Percentiles rank a stretch among this genome's conserved stretches.
phyloP scores from a whole-genome alignment of 2,888 invertebrate genomes.

The Dasypogon diadema region DNA sequence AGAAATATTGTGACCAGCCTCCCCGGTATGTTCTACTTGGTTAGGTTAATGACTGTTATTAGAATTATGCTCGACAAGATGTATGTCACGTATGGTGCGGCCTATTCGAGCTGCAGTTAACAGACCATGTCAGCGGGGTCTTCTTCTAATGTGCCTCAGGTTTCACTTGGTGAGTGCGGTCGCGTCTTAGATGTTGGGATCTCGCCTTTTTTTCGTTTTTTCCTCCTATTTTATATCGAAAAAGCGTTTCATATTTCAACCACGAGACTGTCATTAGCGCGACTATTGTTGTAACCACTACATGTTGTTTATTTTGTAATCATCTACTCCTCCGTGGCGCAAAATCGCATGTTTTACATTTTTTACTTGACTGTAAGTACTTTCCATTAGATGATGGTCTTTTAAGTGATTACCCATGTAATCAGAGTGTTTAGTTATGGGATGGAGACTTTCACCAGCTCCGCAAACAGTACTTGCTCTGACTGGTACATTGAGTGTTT shows the following conservation, averaged over 20 bases:
- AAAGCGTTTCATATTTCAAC: constrained; percentile 45
- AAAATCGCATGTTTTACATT: constrained; percentile 46
- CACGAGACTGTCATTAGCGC: constrained; percentile 49
- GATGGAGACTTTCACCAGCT: constrained; percentile 16
- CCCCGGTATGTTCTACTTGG: constrained; percentile 42
- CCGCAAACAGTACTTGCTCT: neutral
- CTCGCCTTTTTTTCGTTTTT: neutral
- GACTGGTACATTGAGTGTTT: too few relatives aligned
- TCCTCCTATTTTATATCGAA: neutral
- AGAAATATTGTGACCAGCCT: constrained; percentile 14
- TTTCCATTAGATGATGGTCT: constrained; percentile 41
- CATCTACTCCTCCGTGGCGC: constrained; percentile 36
- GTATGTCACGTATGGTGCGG: constrained; percentile 50
- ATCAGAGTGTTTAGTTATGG: neutral
- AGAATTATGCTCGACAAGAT: constrained; percentile 52
- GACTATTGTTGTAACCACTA: constrained; percentile 35
- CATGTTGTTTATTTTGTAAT: constrained; percentile 41
- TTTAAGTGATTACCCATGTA: constrained; percentile 13
- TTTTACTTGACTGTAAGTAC: constrained; percentile 35
- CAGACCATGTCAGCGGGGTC: constrained; percentile 45
- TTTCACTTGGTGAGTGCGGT: constrained; percentile 41
- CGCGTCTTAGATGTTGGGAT: constrained; percentile 27
- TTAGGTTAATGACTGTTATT: constrained; percentile 49
- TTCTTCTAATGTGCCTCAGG: constrained; percentile 30
- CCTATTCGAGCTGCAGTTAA: constrained; percentile 32